Conservation (phyloP, 2,888 invertebrate genomes). For the Odiellus spinosus region DNA sequence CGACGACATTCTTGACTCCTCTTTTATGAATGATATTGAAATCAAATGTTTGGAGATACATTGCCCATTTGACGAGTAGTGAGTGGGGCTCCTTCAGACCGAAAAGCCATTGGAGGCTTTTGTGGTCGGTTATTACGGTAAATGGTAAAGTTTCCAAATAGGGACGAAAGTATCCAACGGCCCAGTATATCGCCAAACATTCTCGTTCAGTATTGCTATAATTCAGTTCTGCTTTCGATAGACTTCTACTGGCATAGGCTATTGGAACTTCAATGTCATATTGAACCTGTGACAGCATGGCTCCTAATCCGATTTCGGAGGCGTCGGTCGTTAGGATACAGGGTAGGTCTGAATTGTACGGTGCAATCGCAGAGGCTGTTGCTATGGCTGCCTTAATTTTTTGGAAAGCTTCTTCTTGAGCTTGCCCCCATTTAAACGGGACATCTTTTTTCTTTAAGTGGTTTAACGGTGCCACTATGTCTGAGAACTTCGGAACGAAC, state of each 20-base stretch:
- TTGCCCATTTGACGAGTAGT: slow-evolving; percentile 32
- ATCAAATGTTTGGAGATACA: slow-evolving; percentile 29
- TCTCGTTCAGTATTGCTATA: slow-evolving; percentile 32
- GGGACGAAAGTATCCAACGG: slow-evolving; percentile 28
- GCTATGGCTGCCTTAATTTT: too few relatives aligned
- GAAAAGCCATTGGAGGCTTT: slow-evolving; percentile 34
- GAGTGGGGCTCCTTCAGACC: slow-evolving; percentile 30
- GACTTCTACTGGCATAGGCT: slow-evolving; percentile 17
- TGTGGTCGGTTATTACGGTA: slow-evolving; percentile 29
- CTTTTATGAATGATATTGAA: slow-evolving; percentile 28
- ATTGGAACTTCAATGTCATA: slow-evolving; percentile 16
- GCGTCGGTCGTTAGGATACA: slow-evolving; percentile 22
- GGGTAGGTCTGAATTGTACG: slow-evolving; percentile 1
- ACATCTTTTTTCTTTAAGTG: too few relatives aligned
- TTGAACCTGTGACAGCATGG: slow-evolving; percentile 20
- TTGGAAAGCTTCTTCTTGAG: too few relatives aligned
- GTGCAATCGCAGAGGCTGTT: too few relatives aligned
- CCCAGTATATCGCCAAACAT: slow-evolving; percentile 26
- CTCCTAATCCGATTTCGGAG: slow-evolving; percentile 19
- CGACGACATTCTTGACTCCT: slow-evolving; percentile 28
- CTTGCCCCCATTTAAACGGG: too few relatives aligned
- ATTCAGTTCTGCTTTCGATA: slow-evolving; percentile 16
- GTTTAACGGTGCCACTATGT: too few relatives aligned
- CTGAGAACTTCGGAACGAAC: too few relatives aligned
- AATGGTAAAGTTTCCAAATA: slow-evolving; percentile 29